Conservation (phyloP, 2,113 vertebrate species). For the rat (Rattus norvegicus) region GRCr8 NC_086039.1:111969501-111970000, state of each 20-base stretch:
- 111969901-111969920: slow-evolving; percentile 23
- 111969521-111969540: background rate
- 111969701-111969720: background rate
- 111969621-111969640: background rate
- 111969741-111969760: background rate
- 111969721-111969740: background rate
- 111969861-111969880: background rate
- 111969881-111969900: slow-evolving; percentile 30
- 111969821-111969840: background rate
- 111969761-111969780: background rate
- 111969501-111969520: background rate
- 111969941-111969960: background rate
- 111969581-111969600: background rate
- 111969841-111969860: background rate
- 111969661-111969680: background rate
- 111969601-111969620: background rate
- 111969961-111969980: slow-evolving; percentile 34
- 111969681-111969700: background rate
- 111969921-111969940: slow-evolving; percentile 14
- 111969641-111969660: background rate
- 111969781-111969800: background rate
- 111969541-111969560: background rate
- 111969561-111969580: background rate
- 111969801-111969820: background rate
- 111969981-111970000: slow-evolving; percentile 3